Evolutionary conservation across 2,797 vertebrate species (phyloP).

Genomic region (Selene dorsalis): DNA sequence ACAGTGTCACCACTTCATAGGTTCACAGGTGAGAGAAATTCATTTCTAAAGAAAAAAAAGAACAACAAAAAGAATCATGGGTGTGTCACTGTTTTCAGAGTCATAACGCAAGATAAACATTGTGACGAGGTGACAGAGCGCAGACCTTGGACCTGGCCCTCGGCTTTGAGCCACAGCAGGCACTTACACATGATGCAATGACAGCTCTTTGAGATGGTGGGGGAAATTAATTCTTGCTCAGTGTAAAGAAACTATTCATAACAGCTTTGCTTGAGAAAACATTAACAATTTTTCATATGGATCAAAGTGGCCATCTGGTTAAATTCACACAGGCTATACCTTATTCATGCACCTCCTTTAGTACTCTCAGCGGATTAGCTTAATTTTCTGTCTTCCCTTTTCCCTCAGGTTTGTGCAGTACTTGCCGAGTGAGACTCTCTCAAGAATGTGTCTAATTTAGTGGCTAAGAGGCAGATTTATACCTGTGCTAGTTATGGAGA

Average conservation of each 20-base stretch:
- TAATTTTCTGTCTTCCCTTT: slow-evolving; percentile 66
- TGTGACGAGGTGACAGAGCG: slow-evolving; percentile 71
- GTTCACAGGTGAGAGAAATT: slow-evolving; percentile 63
- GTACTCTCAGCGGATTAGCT: slow-evolving; percentile 67
- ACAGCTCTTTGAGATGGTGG: slow-evolving; percentile 67
- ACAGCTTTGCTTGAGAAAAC: slow-evolving; percentile 66
- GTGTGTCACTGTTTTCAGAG: slow-evolving; percentile 68
- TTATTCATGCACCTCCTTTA: slow-evolving; percentile 64
- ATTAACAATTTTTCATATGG: slow-evolving; percentile 64
- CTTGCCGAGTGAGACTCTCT: slow-evolving; percentile 75
- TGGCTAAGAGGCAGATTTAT: slow-evolving; percentile 90
- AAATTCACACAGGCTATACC: slow-evolving; percentile 64
- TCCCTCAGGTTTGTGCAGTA: slow-evolving; percentile 73
- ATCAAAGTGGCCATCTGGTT: slow-evolving; percentile 78
- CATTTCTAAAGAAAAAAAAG: slow-evolving; percentile 19
- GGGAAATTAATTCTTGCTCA: slow-evolving; percentile 67
- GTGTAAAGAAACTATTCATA: slow-evolving; percentile 76
- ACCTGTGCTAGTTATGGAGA: slow-evolving; percentile 88
- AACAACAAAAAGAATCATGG: slow-evolving; percentile 7
- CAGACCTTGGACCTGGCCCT: slow-evolving; percentile 76
- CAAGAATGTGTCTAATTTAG: slow-evolving; percentile 87
- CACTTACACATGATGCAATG: slow-evolving; percentile 66
- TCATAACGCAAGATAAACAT: slow-evolving; percentile 76
- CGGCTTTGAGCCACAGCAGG: slow-evolving; percentile 71
- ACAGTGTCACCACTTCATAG: slow-evolving; percentile 64